Evolutionary conservation across 2,888 invertebrate species (phyloP), one percentile per base, ranked within the genome.

Genomic region (Drosophila siamana): DNA sequence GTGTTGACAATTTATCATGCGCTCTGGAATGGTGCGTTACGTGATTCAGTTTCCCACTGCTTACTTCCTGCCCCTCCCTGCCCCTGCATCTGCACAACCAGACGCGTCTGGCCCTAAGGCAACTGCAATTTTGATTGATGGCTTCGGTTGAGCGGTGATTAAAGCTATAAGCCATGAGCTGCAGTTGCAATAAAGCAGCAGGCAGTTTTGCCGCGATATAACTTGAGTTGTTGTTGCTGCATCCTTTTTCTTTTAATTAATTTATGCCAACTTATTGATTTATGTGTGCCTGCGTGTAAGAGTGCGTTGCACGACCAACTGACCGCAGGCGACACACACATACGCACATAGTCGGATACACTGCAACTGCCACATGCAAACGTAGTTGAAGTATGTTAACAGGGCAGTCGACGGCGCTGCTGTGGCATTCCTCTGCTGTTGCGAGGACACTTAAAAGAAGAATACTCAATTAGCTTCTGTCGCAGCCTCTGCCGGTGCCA

Each of bases 1-100:
- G 75, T 86, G 89, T 87, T 88, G 89, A 89, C 85, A 86, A 90
- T 90, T 89, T 89, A 90, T 90, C 89, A 80, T 88, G 82, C 55
- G 69, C 71, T 55, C 43, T 52, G 60, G 48, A 38, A 47, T 61
- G 64, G 74, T 50, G 60, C 51, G 60, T 36, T 70, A 74, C 74
- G 75, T 74, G 74, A 75, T 74, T 70, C 74, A 66, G 69, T 65
- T 57, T 44, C 43, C 9, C 7, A 26, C 26, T 26, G 6, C 30
- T 6, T 2, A 9, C 28, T 28, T 7, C 24, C 16, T 11, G n/a
- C n/a, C 24, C 15, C n/a, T 40, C 2, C 7, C 26, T n/a, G 9
- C 36, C n/a, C 19, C 0, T 36, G 33, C 9, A 8, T 30, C 30
- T 28, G 6, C n/a, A 26, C 19, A n/a, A 24, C 7, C 7, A 6